Conservation (phyloP, 2,888 invertebrate genomes). For the Eristalis pertinax region DNA sequence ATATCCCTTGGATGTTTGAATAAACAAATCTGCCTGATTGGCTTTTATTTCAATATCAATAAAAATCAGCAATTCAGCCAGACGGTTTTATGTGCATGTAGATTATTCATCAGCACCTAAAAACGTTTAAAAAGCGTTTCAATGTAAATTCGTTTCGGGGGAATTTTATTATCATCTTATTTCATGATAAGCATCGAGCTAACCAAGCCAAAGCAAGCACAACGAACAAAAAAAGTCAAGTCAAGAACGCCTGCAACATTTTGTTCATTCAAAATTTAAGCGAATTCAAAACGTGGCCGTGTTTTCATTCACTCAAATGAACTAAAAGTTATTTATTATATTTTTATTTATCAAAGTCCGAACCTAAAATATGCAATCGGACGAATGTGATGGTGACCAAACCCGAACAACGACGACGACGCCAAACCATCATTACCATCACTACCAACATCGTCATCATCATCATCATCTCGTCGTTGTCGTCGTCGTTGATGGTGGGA, state of each 20-base stretch:
- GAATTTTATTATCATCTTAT: slow-evolving; percentile 68
- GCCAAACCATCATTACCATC: slow-evolving; percentile 12
- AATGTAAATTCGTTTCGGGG: slow-evolving; percentile 61
- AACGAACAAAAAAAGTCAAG: not conserved
- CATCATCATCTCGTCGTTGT: not conserved
- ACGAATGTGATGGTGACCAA: too few species aligned
- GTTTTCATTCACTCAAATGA: slow-evolving; percentile 43
- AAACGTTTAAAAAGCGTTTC: slow-evolving; percentile 72
- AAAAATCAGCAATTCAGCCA: slow-evolving; percentile 64
- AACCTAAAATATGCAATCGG: slow-evolving; percentile 49
- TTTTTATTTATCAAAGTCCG: slow-evolving; percentile 63
- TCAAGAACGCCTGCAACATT: slow-evolving; percentile 31
- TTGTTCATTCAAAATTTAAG: slow-evolving; percentile 52
- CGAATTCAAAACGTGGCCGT: slow-evolving; percentile 42
- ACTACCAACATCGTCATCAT: not conserved
- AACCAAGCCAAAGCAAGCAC: not conserved
- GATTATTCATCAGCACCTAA: slow-evolving; percentile 71
- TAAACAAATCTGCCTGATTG: slow-evolving; percentile 70
- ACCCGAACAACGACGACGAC: not conserved
- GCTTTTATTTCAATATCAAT: slow-evolving; percentile 69
- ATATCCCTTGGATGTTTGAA: slow-evolving; percentile 63
- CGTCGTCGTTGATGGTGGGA: not conserved
- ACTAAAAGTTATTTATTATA: slow-evolving; percentile 67
- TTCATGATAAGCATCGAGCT: slow-evolving; percentile 54
- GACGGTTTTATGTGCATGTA: slow-evolving; percentile 66